phyloP scores from a whole-genome alignment of 2,797 vertebrate genomes.

The Buceros bicornis region DNA sequence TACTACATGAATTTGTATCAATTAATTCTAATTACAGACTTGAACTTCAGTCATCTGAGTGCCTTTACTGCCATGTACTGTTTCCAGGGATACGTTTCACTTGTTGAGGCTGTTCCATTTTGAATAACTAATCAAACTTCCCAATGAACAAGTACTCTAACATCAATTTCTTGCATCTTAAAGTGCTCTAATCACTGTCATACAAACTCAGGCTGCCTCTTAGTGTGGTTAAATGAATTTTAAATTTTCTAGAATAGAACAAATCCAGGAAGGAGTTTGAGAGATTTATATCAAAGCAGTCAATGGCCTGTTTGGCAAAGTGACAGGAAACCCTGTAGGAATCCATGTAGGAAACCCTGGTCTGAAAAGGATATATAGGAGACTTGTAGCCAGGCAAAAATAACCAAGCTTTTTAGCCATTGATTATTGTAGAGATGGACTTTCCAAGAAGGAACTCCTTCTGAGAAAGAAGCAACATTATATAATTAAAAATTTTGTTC shows the following conservation, averaged over 20 bases:
- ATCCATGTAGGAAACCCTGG: not conserved
- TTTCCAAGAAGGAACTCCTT: not conserved
- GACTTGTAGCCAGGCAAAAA: not conserved
- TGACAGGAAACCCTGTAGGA: not conserved
- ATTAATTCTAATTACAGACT: conserved; percentile 3
- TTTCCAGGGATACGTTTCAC: conserved; percentile 4
- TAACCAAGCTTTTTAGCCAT: not conserved
- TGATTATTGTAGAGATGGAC: not conserved
- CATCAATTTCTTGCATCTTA: conserved; percentile 4
- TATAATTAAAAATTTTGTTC: not conserved
- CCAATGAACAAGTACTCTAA: not conserved
- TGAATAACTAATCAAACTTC: conserved; percentile 52
- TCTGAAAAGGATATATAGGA: not conserved
- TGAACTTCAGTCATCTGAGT: not conserved
- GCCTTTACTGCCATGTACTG: not conserved
- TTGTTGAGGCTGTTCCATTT: conserved; percentile 31
- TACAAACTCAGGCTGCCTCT: not conserved
- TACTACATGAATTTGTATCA: not conserved
- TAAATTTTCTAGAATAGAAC: not conserved
- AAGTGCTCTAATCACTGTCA: conserved; percentile 31
- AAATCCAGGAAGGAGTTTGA: not conserved
- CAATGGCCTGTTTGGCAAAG: not conserved
- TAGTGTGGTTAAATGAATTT: conserved; percentile 19
- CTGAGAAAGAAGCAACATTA: not conserved
- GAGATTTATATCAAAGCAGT: not conserved